Evolutionary conservation across 2,888 invertebrate genomes (phyloP).

Genomic region (Apotomis capreana): DNA sequence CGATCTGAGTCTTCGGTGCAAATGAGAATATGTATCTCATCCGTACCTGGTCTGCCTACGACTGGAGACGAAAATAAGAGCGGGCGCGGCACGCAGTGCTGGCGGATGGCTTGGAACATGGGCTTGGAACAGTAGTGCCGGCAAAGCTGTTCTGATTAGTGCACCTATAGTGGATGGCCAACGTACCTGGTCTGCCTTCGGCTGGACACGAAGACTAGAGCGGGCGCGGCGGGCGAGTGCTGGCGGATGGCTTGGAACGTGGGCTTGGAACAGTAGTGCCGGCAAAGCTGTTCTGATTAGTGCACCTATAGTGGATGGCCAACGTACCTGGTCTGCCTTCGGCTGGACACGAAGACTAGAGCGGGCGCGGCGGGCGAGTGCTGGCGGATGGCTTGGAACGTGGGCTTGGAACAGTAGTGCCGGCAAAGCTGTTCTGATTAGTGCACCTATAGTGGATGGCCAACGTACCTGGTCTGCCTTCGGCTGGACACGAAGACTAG

Average conservation of each 20-base stretch:
- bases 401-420: constrained; percentile 93
- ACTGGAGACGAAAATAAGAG: constrained; percentile 97
- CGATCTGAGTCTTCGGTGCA: too few species aligned
- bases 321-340: constrained; percentile 92
- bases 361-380: constrained; percentile 95
- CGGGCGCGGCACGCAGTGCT: constrained; percentile 95
- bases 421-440: constrained; percentile 90
- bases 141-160: constrained; percentile 97
- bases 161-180: constrained; percentile 74
- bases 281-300: constrained; percentile 89
- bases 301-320: too few species aligned
- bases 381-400: constrained; percentile 85
- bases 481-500: constrained; percentile 98
- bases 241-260: constrained; percentile 85
- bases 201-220: constrained; percentile 97
- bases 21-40: too few species aligned
- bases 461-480: constrained; percentile 90
- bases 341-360: constrained; percentile 97
- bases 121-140: constrained; percentile 99
- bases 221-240: constrained; percentile 94
- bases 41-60: constrained; percentile 92
- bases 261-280: constrained; percentile 95
- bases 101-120: constrained; percentile 96
- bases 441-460: background rate
- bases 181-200: constrained; percentile 92